Conservation (phyloP, 2,113 vertebrate species). For the Ammospiza nelsoni region DNA sequence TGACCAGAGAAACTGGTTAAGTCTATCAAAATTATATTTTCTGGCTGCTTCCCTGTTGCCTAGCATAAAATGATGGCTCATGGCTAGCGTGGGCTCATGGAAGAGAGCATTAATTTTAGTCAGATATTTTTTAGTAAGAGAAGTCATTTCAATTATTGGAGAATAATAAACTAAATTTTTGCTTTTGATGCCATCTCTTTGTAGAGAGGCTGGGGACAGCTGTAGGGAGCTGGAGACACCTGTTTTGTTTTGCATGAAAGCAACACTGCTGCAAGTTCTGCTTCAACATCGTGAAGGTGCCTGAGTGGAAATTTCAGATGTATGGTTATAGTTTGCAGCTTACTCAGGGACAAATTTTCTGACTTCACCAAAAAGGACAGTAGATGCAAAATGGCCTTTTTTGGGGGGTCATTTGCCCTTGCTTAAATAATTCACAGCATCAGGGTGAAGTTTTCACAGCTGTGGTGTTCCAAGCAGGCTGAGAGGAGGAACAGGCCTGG, state of each 20-base stretch:
- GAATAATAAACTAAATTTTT: background rate
- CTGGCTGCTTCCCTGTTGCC: background rate
- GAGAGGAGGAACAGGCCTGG: background rate
- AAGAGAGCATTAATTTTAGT: background rate
- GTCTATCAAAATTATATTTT: background rate
- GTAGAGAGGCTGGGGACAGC: background rate
- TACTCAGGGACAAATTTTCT: accelerated
- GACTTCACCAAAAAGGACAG: background rate
- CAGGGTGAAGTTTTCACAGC: background rate
- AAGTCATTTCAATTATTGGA: background rate
- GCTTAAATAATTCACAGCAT: background rate
- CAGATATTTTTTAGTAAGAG: background rate
- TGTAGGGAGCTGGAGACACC: background rate
- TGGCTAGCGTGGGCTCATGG: background rate
- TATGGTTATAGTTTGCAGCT: background rate
- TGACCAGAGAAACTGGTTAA: background rate
- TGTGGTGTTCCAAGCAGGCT: background rate
- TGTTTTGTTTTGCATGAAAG: background rate
- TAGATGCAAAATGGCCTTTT: background rate
- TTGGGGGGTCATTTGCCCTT: accelerated
- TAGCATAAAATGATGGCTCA: background rate
- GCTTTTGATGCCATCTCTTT: background rate
- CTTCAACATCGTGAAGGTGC: background rate
- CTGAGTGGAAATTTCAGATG: background rate
- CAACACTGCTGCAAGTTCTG: background rate